A percentile compares a stretch with the other conserved stretches of the same genome.
Conservation (phyloP, 2,113 vertebrate species). For the Australoheros scitulus region DNA sequence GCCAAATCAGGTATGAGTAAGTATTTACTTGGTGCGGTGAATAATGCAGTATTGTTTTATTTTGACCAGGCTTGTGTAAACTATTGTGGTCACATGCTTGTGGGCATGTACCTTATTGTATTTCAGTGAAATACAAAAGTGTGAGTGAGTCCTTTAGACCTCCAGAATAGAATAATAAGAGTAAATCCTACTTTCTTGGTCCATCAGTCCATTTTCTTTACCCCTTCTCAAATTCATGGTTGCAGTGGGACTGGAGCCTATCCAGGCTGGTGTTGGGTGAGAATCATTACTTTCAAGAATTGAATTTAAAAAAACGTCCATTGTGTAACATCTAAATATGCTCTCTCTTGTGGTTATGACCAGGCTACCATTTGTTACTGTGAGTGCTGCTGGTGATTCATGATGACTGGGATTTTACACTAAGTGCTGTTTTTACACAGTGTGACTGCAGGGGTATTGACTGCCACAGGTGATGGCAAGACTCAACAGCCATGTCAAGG, state of each 20-base stretch:
- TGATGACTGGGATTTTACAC: slow-evolving; percentile 58
- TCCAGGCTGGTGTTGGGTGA: background rate
- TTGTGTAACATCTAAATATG: background rate
- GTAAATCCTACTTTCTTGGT: background rate
- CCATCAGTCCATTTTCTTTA: background rate
- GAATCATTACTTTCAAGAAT: background rate
- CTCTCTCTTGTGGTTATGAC: slow-evolving; percentile 15
- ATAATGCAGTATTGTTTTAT: slow-evolving; percentile 39
- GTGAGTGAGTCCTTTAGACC: background rate
- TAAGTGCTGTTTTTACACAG: slow-evolving; percentile 49
- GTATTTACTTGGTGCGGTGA: slow-evolving; percentile 25
- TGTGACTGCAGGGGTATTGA: slow-evolving; percentile 49
- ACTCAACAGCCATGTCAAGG: background rate
- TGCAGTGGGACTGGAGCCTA: rapidly evolving
- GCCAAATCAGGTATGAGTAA: slow-evolving; percentile 50
- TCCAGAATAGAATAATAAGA: background rate
- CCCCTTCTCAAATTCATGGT: rapidly evolving
- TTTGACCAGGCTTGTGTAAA: slow-evolving; percentile 42
- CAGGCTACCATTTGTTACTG: slow-evolving; percentile 27
- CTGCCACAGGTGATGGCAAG: slow-evolving; percentile 60
- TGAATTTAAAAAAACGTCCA: background rate
- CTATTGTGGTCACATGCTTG: slow-evolving; percentile 10
- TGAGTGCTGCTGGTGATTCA: slow-evolving; percentile 43
- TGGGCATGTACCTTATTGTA: background rate
- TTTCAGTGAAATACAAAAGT: slow-evolving; percentile 14